These are phyloP conservation scores for Silurus glanis DNA, from an alignment of 2,113 vertebrate species.

Conservation along the genomic window DNA sequence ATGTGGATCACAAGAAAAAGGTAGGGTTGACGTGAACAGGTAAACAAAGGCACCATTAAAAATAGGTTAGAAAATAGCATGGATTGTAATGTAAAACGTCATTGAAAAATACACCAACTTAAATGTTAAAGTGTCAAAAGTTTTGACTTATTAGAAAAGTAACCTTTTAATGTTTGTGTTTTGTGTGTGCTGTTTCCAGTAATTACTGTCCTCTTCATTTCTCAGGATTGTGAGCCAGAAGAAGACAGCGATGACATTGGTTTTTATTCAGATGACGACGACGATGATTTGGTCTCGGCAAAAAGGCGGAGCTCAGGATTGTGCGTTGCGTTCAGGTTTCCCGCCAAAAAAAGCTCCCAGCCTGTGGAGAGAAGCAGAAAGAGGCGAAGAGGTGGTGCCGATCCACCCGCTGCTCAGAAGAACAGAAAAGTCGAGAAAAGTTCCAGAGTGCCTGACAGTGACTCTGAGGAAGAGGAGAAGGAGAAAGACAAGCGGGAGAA, in stretches of 20 bases:
- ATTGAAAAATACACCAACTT: background rate
- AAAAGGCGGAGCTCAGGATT: constrained; percentile 79
- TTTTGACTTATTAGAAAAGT: background rate
- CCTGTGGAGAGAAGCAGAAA: constrained; percentile 38
- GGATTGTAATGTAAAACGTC: background rate
- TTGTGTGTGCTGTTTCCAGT: background rate
- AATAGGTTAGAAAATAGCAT: background rate
- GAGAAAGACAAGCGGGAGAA: constrained; percentile 46
- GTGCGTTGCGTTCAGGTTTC: constrained; percentile 88
- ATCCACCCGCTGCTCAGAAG: constrained; percentile 2
- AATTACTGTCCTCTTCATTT: background rate
- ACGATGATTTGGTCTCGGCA: constrained; percentile 57
- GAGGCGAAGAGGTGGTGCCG: constrained; percentile 6
- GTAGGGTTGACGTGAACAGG: background rate
- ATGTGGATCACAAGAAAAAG: no score
- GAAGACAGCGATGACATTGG: constrained; percentile 66
- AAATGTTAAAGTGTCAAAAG: background rate
- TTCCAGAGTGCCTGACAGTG: constrained; percentile 28
- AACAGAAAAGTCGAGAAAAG: background rate
- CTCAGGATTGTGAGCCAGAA: constrained; percentile 68
- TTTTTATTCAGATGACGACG: constrained; percentile 71
- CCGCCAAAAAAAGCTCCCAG: constrained; percentile 73
- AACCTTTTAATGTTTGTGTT: background rate
- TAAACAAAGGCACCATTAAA: background rate
- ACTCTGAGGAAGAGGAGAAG: constrained; percentile 50